These are phyloP conservation scores for Ormyrus labotus DNA, from an alignment of 2,888 invertebrate species.

Conservation along the genomic window DNA sequence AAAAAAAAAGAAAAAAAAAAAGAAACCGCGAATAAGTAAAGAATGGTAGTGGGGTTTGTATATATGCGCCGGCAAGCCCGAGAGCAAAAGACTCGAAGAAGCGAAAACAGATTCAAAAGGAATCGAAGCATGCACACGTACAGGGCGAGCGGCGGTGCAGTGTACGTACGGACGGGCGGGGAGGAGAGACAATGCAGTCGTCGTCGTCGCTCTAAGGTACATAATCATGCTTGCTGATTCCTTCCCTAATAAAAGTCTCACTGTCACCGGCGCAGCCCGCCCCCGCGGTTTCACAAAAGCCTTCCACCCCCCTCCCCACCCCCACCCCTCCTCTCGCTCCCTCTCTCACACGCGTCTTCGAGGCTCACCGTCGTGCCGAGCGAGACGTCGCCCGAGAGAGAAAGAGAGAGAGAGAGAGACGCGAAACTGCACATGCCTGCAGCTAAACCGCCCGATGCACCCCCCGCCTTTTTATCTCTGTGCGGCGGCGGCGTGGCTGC, in stretches of 20 bases:
- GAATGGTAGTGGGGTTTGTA: constrained; percentile 27
- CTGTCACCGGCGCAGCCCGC: constrained; percentile 58
- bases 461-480: constrained; percentile 49
- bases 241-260: constrained; percentile 74
- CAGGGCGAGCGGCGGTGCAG: constrained; percentile 34
- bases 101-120: constrained; percentile 50
- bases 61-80: constrained; percentile 18
- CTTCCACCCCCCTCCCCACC: constrained; percentile 56
- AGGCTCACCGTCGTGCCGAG: constrained; percentile 39
- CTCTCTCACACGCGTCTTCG: constrained; percentile 53
- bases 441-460: constrained; percentile 62
- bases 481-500: constrained; percentile 10
- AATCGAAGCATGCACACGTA: constrained; percentile 54
- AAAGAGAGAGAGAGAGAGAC: constrained; percentile 54
- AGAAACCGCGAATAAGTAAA: constrained; percentile 22
- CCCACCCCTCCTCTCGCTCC: constrained; percentile 48
- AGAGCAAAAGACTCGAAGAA: constrained; percentile 54
- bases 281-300: constrained; percentile 58
- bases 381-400: constrained; percentile 36
- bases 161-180: constrained; percentile 30
- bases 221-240: constrained; percentile 76
- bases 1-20: not conserved
- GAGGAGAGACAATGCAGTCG: constrained; percentile 50
- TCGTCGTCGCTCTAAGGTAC: constrained; percentile 71
- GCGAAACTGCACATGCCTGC: constrained; percentile 63